These are phyloP conservation scores for Heliconius erato DNA, from an alignment of 2,888 invertebrate genomes.

Conservation along the genomic window DNA sequence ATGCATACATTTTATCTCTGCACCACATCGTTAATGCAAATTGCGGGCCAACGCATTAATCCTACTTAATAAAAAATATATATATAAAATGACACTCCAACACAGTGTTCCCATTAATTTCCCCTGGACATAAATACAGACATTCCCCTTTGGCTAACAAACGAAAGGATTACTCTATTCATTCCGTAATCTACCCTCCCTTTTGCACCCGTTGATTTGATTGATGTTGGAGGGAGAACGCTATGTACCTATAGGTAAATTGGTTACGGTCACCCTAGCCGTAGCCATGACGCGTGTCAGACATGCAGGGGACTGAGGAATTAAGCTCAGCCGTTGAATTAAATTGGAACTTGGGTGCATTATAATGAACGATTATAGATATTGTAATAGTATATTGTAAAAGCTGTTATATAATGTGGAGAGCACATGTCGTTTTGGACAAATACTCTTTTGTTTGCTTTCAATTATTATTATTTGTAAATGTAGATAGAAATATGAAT, in stretches of 20 bases:
- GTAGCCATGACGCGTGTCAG: slow-evolving; percentile 76
- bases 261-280: slow-evolving; percentile 73
- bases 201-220: slow-evolving; percentile 30
- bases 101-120: slow-evolving; percentile 37
- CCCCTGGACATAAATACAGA: slow-evolving; percentile 44
- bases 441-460: slow-evolving; percentile 10
- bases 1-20: background rate
- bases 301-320: slow-evolving; percentile 53
- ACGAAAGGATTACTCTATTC: slow-evolving; percentile 49
- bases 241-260: slow-evolving; percentile 70
- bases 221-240: slow-evolving; percentile 53
- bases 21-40: background rate
- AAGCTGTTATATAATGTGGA: slow-evolving; percentile 5
- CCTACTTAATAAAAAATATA: background rate
- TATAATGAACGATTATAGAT: slow-evolving; percentile 35
- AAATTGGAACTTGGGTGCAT: slow-evolving; percentile 28
- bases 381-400: slow-evolving; percentile 31
- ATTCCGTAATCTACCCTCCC: slow-evolving; percentile 46
- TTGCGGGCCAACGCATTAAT: background rate
- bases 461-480: background rate
- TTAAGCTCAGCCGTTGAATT: slow-evolving; percentile 37
- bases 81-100: slow-evolving; percentile 17
- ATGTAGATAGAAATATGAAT: background rate
- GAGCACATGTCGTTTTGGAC: slow-evolving; percentile 22
- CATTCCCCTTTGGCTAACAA: slow-evolving; percentile 45